Evolutionary conservation across 2,888 invertebrate genomes (phyloP).

Genomic region (Stenodema calcarata): DNA sequence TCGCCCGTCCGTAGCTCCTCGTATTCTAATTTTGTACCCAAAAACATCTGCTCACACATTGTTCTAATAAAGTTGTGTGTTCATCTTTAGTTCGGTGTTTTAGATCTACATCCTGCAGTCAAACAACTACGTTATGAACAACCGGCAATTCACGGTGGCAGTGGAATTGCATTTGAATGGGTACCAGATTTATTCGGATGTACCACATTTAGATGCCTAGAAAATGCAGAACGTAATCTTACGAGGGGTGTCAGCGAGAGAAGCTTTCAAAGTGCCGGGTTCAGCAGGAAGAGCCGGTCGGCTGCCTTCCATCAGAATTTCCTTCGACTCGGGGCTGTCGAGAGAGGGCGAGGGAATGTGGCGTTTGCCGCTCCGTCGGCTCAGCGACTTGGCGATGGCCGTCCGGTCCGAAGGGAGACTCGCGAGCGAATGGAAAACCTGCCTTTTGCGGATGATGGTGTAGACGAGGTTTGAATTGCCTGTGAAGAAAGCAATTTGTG

Average conservation of each 20-base stretch:
- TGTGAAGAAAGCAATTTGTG: too few relatives aligned
- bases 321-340: conserved; percentile 68
- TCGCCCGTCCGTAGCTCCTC: too few relatives aligned
- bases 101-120: too few relatives aligned
- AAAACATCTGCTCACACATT: too few relatives aligned
- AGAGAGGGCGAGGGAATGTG: conserved; percentile 60
- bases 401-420: conserved; percentile 93
- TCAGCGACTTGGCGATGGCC: conserved; percentile 82
- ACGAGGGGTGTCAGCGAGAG: conserved; percentile 85
- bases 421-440: conserved; percentile 96
- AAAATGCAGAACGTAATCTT: conserved; percentile 58
- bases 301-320: conserved; percentile 75
- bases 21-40: too few relatives aligned
- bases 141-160: too few relatives aligned
- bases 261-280: conserved; percentile 89
- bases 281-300: conserved; percentile 85
- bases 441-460: conserved; percentile 97
- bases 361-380: conserved; percentile 57
- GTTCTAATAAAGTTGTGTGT: too few relatives aligned
- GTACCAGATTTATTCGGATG: too few relatives aligned
- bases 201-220: too few relatives aligned
- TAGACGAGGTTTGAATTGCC: conserved; percentile 99
- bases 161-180: too few relatives aligned
- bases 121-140: too few relatives aligned
- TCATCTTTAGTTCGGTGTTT: too few relatives aligned